Evolutionary conservation across 1,140 invertebrate genomes (phyloP), one percentile per base, ranked within the genome.

Genomic region (Lepidurus arcticus): DNA sequence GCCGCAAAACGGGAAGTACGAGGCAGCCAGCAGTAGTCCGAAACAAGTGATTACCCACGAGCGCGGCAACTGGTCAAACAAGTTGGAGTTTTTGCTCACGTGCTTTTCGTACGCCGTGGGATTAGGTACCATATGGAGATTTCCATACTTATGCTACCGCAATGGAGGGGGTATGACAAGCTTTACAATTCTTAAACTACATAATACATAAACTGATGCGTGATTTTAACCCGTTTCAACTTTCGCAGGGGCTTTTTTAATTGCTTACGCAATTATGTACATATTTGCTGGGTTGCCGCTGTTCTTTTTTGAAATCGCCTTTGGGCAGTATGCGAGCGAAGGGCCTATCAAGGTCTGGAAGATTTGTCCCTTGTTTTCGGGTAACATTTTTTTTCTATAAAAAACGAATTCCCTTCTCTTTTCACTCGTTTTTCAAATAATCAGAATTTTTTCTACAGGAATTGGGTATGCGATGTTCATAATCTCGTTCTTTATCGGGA

Each of bases 271-370:
- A 45, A 86, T 94, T 43, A 95, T 95, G 93, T 88, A 95, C 44
- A 87, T 94, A 79, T 91, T 94, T 81, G 92, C 92, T 26, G 94
- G 94, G 13, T 85, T 95, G 74, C 94, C 94, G 7, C 86, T 95
- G 1, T 95, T 95, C 90, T 95, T 94, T 82, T 94, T 95, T 92
- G 94, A 95, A 82, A 83, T 92, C 10, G 91, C 91, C 1, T 88
- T 92, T 80, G 91, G 91, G 1, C 91, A 92, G 83, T 92, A 91
- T 81, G 91, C 91, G 10, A 90, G 90, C 16, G 85, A 92, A 75
- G 91, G 91, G 42, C 91, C 91, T 0, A 90, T 92, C 21, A 89
- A 26, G 24, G 16, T 82, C 53, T 83, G 82, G 81, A 83, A 83
- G 53, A 80, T 83, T 16, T 78, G 80, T 78, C 83, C 83, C 6